Conservation (phyloP, 2,888 invertebrate species). For the Xestia xanthographa region DNA sequence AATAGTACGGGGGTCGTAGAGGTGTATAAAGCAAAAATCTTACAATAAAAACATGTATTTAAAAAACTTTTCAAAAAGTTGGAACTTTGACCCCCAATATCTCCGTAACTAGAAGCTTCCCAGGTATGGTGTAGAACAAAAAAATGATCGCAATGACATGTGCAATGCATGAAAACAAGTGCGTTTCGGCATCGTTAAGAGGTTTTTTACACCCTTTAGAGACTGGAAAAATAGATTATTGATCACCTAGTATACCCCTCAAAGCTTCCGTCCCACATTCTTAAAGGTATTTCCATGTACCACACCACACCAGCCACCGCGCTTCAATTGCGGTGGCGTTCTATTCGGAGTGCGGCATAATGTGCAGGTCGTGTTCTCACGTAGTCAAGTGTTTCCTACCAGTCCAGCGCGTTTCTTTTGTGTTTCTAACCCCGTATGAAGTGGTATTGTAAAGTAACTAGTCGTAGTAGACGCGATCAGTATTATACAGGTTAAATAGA, state of each 20-base stretch:
- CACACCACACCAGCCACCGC: conserved; percentile 41
- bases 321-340: conserved; percentile 53
- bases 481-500: not conserved
- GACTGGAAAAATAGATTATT: conserved; percentile 28
- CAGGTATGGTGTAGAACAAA: no score
- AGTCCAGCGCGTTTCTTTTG: conserved; percentile 58
- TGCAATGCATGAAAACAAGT: no score
- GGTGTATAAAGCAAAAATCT: no score
- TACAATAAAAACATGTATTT: no score
- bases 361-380: conserved; percentile 63
- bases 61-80: no score
- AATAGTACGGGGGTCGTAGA: no score
- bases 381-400: conserved; percentile 58
- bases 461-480: not conserved
- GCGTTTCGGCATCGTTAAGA: no score
- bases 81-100: no score
- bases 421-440: conserved; percentile 33
- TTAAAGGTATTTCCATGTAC: conserved; percentile 61
- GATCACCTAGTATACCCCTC: conserved; percentile 35
- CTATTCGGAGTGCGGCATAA: conserved; percentile 47
- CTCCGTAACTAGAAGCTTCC: no score
- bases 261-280: conserved; percentile 54
- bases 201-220: no score
- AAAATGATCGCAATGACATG: no score
- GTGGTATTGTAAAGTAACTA: conserved; percentile 6